Evolutionary conservation across 92 coral and sea anemone species (phyloP).

Genomic region (Epizoanthus fatuus): DNA sequence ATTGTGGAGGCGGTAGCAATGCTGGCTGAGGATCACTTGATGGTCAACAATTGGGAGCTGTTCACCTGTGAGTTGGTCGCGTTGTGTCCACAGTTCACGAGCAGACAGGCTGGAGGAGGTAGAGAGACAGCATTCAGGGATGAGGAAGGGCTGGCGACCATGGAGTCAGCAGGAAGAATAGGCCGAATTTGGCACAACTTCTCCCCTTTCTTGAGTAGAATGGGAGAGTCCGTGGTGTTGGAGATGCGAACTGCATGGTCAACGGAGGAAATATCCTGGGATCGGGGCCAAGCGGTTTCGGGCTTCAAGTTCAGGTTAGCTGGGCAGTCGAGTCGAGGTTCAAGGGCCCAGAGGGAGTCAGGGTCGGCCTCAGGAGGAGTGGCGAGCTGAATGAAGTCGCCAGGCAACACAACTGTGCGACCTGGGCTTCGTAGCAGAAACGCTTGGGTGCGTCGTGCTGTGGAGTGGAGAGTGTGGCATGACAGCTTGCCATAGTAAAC

Average conservation of each 20-base stretch:
- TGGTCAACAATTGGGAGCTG: too few relatives aligned
- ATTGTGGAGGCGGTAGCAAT: too few relatives aligned
- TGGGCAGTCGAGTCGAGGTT: slow-evolving; percentile 60
- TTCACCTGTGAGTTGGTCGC: too few relatives aligned
- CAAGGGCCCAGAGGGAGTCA: slow-evolving; percentile 57
- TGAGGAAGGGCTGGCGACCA: slow-evolving; percentile 17
- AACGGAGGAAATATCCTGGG: slow-evolving; percentile 45
- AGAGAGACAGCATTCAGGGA: not conserved
- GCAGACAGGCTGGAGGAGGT: too few relatives aligned
- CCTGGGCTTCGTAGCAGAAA: slow-evolving; percentile 63
- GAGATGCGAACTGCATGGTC: slow-evolving; percentile 43
- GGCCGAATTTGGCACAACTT: slow-evolving; percentile 60
- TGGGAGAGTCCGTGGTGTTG: slow-evolving; percentile 54
- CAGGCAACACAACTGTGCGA: slow-evolving; percentile 62
- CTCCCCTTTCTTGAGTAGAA: slow-evolving; percentile 60
- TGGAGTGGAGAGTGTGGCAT: slow-evolving; percentile 45
- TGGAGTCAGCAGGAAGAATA: slow-evolving; percentile 16
- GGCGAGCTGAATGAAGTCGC: slow-evolving; percentile 50
- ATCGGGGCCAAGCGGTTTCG: slow-evolving; percentile 65
- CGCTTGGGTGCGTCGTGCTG: slow-evolving; percentile 61
- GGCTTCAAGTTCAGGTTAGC: slow-evolving; percentile 47
- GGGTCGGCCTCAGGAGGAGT: too few relatives aligned
- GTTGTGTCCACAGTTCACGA: too few relatives aligned
- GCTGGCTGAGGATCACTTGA: too few relatives aligned
- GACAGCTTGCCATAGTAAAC: slow-evolving; percentile 39